Conservation (phyloP, 2,888 invertebrate species). For the Polia nebulosa region DNA sequence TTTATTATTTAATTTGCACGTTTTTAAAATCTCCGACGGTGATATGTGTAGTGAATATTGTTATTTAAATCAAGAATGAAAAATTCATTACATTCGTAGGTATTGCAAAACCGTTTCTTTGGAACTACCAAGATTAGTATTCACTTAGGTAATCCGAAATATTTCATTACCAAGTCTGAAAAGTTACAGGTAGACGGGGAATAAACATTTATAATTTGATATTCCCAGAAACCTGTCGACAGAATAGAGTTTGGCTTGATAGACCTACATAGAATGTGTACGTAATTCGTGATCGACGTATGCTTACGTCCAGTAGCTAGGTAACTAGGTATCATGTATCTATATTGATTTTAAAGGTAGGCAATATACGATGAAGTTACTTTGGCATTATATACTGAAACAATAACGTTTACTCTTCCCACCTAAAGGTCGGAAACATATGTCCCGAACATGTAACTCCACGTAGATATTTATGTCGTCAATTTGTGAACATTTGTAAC, state of each 20-base stretch:
- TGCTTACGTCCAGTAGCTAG: not conserved
- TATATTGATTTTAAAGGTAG: slow-evolving; percentile 34
- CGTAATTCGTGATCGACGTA: not conserved
- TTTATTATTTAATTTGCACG: slow-evolving; percentile 35
- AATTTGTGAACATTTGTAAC: slow-evolving; percentile 79
- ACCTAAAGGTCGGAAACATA: slow-evolving; percentile 49
- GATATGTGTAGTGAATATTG: not conserved
- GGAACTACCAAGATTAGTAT: not conserved
- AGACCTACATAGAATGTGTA: not conserved
- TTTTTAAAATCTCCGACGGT: slow-evolving; percentile 19
- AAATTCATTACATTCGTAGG: slow-evolving; percentile 8
- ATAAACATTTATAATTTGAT: slow-evolving; percentile 29
- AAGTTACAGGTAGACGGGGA: slow-evolving; percentile 7
- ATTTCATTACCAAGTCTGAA: slow-evolving; percentile 24
- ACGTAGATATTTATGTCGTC: slow-evolving; percentile 67
- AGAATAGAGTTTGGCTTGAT: slow-evolving; percentile 5
- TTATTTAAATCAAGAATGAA: slow-evolving; percentile 21
- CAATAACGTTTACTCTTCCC: slow-evolving; percentile 42
- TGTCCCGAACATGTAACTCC: slow-evolving; percentile 47
- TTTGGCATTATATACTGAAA: slow-evolving; percentile 37
- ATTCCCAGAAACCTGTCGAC: slow-evolving; percentile 8
- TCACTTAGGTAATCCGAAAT: not conserved
- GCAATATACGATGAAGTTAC: slow-evolving; percentile 38
- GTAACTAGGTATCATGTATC: not conserved
- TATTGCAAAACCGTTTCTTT: not conserved